These are phyloP conservation scores for Apostichopus parvimensis DNA, from an alignment of 35 echinoderm and acorn worm genomes.

Conservation along the genomic window DNA sequence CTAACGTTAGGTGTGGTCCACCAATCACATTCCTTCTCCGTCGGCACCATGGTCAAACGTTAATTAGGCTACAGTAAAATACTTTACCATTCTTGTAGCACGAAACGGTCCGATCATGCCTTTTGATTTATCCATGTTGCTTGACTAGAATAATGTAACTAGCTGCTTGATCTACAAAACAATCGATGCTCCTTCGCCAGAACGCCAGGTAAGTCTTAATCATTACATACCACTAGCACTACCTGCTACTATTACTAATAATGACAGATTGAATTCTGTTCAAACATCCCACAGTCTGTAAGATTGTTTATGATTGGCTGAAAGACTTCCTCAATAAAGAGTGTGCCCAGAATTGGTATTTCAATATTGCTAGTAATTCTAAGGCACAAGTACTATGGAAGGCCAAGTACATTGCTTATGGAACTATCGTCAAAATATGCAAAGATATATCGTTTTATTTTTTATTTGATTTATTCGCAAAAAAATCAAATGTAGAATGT, in stretches of 20 bases:
- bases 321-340: not conserved
- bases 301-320: not conserved
- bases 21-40: not conserved
- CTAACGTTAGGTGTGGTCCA: no score
- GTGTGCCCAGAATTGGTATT: no score
- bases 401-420: no score
- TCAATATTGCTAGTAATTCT: no score
- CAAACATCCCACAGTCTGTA: not conserved
- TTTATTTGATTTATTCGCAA: no score
- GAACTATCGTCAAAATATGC: no score
- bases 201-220: no score
- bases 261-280: not conserved
- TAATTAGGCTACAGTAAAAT: no score
- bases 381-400: no score
- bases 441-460: no score
- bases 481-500: no score
- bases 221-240: not conserved
- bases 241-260: no score
- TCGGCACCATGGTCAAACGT: not conserved
- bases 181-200: not conserved
- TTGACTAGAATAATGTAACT: not conserved
- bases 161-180: not conserved
- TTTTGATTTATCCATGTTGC: conserved; percentile 23
- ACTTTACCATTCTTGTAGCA: conserved; percentile 31
- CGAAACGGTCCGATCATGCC: conserved; percentile 3